Evolutionary conservation across 2,888 invertebrate genomes (phyloP), one percentile per base, ranked within the genome.

Genomic region (Drosophila anomelani): DNA sequence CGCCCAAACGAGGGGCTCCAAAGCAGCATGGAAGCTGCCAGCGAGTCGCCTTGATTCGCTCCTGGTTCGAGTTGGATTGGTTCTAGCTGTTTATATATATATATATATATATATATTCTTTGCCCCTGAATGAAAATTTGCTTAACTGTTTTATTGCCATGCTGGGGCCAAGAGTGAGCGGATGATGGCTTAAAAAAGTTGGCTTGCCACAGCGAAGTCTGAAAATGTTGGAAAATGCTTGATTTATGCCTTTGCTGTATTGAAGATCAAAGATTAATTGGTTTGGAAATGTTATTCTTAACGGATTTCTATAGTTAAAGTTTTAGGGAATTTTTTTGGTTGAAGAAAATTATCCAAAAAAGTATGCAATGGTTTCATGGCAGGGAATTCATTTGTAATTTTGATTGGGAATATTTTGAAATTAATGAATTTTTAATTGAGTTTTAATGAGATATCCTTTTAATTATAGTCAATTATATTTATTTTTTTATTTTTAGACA

Each of bases 41-140:
- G 20, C 47, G 8, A 8, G 29, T 46, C 53, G 47, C 63, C 63
- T 51, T 34, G 63, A 34, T 53, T 1, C 74, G 74, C 72, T 73
- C 72, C 72, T 73, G 74, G 6, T 43, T 43, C 43, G 17, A 15
- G 38, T 39, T 51, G 54, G 26, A 54, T 32, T 46, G 26, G 15
- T 8, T 44, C 8, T 43, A 12, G 13, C 13, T 13, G 1, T 12
- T 20, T 20, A 43, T 17, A 41, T 7, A 43, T 6, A 13, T 20
- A 13, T 20, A 12, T 20, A 20, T 20, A 10, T 15, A 8, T n/a
- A 41, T 17, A 17, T 44, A 29, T 46, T 6, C n/a, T 29, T 41
- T 55, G 55, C 62, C 71, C 71, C 61, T 71, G 71, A 71, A 56
- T 51, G 72, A 71, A 62, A 62, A 71, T 71, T 61, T 71, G 55